Evolutionary conservation across 2,113 vertebrate genomes (phyloP), one percentile per base, ranked within the genome.

Genomic region (Syngnathus scovelli): DNA sequence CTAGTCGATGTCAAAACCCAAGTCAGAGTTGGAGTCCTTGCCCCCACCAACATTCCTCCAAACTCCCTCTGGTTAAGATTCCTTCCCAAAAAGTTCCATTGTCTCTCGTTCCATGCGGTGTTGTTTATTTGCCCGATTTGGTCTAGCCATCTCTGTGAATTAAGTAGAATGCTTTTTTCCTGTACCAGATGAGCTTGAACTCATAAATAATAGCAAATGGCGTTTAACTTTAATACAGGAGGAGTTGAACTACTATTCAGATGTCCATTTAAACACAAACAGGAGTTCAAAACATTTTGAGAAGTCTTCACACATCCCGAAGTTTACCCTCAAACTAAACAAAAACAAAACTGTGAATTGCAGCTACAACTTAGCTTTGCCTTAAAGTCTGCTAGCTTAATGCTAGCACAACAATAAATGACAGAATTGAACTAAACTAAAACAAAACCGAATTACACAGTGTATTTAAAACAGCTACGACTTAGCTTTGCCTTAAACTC

Each of bases 41-140:
- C 86, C 84, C 76, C 83, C 86, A 78, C 67, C 58, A 66, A 79
- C 72, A 86, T 86, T 88, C 84, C 64, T 84, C 80, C 72, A 41
- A 55, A 78, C 79, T 82, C 84, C 78, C 69, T 55, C 79, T 16
- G 73, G 76, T 68, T 66, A 67, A 81, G 67, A 85, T 81, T 74
- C 72, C 68, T 79, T 39, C 48, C 75, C 49, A 82, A 54, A 41
- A 69, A 74, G 56, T 56, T 67, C 73, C 80, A 80, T 84, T 87
- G 80, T 85, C 68, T 82, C 46, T 7, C 16, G 21, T 72, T 51
- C 69, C 69, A 63, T 68, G 64, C 27, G 66, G 60, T 44, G 61
- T 23, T 69, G 61, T 78, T 61, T 71, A 69, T 75, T 68, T 70
- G 64, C 78, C 71, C 56, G 4, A 46, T 44, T 48, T 23, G 66